A percentile compares a stretch with the other conserved stretches of the same genome.
Conservation (phyloP, 2,797 vertebrate species). For the Enteromius anoplus region DNA sequence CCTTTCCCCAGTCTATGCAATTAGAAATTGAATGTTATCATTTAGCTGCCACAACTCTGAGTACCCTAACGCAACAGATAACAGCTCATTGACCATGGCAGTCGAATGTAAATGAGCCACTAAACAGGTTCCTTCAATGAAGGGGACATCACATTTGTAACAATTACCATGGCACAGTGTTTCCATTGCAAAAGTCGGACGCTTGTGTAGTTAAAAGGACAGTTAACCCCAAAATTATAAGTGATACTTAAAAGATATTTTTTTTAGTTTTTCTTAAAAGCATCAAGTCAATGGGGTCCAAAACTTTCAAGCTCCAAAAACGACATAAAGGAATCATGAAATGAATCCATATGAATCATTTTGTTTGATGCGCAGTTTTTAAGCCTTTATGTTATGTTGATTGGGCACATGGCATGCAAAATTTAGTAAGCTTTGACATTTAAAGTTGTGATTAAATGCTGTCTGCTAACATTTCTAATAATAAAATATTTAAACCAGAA, state of each 20-base stretch:
- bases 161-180: constrained; percentile 7
- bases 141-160: not conserved
- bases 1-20: not conserved
- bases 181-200: not conserved
- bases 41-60: constrained; percentile 27
- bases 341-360: not conserved
- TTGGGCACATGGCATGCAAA: not conserved
- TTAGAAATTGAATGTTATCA: constrained; percentile 1
- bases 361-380: not conserved
- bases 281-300: not conserved
- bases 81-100: constrained; percentile 3
- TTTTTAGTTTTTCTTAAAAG: not conserved
- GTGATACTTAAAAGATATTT: not conserved
- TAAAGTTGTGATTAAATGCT: not conserved
- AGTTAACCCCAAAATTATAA: not conserved
- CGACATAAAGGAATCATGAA: not conserved
- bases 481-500: too few relatives aligned
- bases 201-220: not conserved
- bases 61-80: constrained; percentile 10
- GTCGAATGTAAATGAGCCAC: not conserved
- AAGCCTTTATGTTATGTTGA: not conserved
- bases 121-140: constrained; percentile 4
- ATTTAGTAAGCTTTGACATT: not conserved
- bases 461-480: too few relatives aligned
- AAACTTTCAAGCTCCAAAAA: not conserved